These are phyloP conservation scores for Iguana delicatissima DNA, from an alignment of 2,797 vertebrate genomes.

Conservation along the genomic window DNA sequence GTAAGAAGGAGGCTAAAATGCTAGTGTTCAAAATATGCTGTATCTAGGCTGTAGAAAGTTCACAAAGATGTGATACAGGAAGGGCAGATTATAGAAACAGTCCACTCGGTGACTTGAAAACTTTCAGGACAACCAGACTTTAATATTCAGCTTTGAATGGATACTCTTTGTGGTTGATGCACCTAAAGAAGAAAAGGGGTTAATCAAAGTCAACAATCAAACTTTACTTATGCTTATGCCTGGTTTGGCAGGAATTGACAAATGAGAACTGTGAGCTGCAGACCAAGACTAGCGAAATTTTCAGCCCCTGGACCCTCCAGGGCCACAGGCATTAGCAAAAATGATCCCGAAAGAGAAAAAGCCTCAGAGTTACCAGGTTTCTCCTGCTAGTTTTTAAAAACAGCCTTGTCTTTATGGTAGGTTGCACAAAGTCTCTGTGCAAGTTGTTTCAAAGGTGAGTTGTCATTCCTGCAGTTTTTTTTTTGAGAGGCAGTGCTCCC, in stretches of 20 bases:
- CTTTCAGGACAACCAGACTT: neutral
- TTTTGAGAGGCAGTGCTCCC: no score
- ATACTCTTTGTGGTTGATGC: constrained; percentile 21
- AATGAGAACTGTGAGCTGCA: neutral
- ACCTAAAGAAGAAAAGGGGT: neutral
- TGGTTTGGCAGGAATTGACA: neutral
- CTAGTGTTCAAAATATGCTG: neutral
- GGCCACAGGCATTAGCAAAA: no score
- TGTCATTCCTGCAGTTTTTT: no score
- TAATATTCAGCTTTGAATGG: constrained; percentile 19
- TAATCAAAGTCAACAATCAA: neutral
- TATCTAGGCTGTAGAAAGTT: neutral
- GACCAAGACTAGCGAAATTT: no score
- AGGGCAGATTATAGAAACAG: neutral
- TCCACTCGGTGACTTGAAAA: neutral
- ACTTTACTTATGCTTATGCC: no score
- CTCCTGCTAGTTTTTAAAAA: no score
- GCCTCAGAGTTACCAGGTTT: no score
- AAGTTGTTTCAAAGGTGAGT: no score
- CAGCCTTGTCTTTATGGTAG: no score
- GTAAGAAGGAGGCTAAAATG: neutral
- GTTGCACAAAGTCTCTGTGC: no score
- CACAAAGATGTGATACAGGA: neutral
- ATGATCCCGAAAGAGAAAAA: no score
- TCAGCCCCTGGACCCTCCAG: no score